A percentile compares a stretch with the other conserved stretches of the same genome.
phyloP scores from a whole-genome alignment of 2,888 invertebrate species.

The Amphiduros pacificus region DNA sequence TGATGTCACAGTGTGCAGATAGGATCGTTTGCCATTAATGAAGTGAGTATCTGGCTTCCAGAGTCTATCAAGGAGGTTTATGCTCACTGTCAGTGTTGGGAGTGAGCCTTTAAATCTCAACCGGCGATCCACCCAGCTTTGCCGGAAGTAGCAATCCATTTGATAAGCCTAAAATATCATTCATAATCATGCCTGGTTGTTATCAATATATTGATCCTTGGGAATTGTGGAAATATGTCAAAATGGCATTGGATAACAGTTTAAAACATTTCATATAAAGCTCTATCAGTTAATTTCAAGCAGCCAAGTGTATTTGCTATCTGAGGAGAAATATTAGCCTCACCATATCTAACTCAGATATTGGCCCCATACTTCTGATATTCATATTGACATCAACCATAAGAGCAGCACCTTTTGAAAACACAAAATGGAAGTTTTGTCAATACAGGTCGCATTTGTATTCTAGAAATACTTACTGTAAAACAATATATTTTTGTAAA shows the following conservation, averaged over 20 bases:
- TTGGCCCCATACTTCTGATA: slow-evolving; percentile 8
- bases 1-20: slow-evolving; percentile 93
- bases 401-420: neutral
- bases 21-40: slow-evolving; percentile 90
- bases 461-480: too few species aligned
- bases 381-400: slow-evolving; percentile 7
- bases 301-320: too few species aligned
- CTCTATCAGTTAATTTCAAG: too few species aligned
- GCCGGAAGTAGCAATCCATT: slow-evolving; percentile 33
- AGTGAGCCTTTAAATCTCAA: slow-evolving; percentile 30
- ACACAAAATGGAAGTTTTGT: too few species aligned
- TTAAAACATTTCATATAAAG: too few species aligned
- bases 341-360: slow-evolving; percentile 4
- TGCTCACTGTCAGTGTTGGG: slow-evolving; percentile 32
- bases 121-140: slow-evolving; percentile 30
- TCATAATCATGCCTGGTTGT: too few species aligned
- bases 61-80: slow-evolving; percentile 41
- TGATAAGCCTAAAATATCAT: slow-evolving; percentile 24
- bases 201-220: neutral
- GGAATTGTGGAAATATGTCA: neutral
- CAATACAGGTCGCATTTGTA: too few species aligned
- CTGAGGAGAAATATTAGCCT: too few species aligned
- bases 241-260: neutral
- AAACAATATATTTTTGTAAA: too few species aligned
- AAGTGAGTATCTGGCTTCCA: slow-evolving; percentile 63